A percentile compares a stretch with the other conserved stretches of the same genome.
Evolutionary conservation across 1,140 invertebrate genomes (phyloP).

Genomic region (Rhizoglyphus robini): DNA sequence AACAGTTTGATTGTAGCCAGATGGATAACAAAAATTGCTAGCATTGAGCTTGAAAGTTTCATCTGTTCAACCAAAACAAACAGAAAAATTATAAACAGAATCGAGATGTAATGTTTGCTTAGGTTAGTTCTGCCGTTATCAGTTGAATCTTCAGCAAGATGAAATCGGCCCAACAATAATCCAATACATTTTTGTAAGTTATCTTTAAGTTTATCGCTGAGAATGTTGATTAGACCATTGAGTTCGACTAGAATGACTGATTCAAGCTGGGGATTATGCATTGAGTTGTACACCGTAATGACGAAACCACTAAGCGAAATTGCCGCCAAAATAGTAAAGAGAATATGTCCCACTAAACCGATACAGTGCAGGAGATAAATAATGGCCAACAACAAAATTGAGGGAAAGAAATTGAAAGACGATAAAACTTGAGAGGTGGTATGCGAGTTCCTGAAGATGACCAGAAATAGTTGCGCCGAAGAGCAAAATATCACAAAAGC

Average conservation of each 20-base stretch:
- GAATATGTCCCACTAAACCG: background rate
- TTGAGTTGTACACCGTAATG: background rate
- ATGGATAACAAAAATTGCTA: background rate
- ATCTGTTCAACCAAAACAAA: conserved; percentile 4
- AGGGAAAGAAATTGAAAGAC: background rate
- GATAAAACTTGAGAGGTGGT: background rate
- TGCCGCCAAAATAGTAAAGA: background rate
- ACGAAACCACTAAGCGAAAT: background rate
- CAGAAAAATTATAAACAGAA: background rate
- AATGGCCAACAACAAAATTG: background rate
- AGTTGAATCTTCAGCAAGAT: background rate
- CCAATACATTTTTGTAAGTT: background rate
- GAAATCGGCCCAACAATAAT: background rate
- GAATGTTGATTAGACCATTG: background rate
- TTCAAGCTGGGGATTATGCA: background rate
- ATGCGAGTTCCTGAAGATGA: background rate
- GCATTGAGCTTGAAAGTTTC: background rate
- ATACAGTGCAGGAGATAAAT: background rate
- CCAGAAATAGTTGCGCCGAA: background rate
- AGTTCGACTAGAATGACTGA: background rate
- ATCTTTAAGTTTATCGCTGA: background rate
- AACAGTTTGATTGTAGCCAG: background rate
- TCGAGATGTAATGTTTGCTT: background rate
- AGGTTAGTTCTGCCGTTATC: background rate
- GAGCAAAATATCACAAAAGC: background rate